These are phyloP conservation scores for Agriopis leucophaearia DNA, from an alignment of 2,888 invertebrate species.

Conservation along the genomic window DNA sequence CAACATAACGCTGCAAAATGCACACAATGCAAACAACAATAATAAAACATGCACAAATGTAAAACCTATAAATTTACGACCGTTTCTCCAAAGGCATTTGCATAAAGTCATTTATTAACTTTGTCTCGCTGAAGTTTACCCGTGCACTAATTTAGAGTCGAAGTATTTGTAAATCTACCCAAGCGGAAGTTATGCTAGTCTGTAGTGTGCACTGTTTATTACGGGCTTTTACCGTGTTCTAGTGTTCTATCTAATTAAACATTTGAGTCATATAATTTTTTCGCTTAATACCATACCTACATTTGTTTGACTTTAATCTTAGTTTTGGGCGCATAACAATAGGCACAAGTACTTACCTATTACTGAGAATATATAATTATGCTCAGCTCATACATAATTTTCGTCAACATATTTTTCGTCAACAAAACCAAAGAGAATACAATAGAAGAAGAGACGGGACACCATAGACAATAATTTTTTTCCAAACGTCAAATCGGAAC, in stretches of 20 bases:
- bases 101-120: conserved; percentile 30
- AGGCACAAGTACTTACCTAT: too few relatives aligned
- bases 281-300: too few relatives aligned
- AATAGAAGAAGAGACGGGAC: too few relatives aligned
- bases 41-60: conserved; percentile 28
- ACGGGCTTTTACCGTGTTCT: conserved; percentile 9
- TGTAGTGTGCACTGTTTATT: conserved; percentile 12
- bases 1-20: not conserved
- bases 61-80: conserved; percentile 18
- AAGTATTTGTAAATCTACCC: conserved; percentile 2
- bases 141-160: conserved; percentile 28
- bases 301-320: too few relatives aligned
- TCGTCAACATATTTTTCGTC: too few relatives aligned
- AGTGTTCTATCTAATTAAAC: conserved; percentile 10
- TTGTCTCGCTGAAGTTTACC: conserved; percentile 23
- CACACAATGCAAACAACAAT: conserved; percentile 7
- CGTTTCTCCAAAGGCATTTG: conserved; percentile 17
- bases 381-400: too few relatives aligned
- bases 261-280: not conserved
- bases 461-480: too few relatives aligned
- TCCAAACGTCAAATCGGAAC: too few relatives aligned
- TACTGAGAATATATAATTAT: too few relatives aligned
- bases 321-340: too few relatives aligned
- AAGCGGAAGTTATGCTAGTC: conserved; percentile 19
- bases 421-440: too few relatives aligned